Evolutionary conservation across 2,113 vertebrate species (phyloP).

Genomic region (Syrmaticus mikado): DNA sequence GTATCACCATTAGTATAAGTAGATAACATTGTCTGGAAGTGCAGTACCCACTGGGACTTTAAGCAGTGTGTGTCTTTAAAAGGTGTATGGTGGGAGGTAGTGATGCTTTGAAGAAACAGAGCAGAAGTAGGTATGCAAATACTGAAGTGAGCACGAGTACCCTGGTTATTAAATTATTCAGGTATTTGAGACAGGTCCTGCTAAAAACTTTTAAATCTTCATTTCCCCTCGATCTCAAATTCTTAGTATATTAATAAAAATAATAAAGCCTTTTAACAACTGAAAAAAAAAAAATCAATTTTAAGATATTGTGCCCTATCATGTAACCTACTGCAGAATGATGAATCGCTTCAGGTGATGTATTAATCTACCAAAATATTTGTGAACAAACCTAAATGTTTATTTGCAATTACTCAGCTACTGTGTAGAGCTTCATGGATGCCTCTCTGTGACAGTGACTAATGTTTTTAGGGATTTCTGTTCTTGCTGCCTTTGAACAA

Average conservation of each 20-base stretch:
- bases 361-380: not conserved
- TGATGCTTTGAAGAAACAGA: not conserved
- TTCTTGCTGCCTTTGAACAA: slow-evolving; percentile 39
- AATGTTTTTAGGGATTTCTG: not conserved
- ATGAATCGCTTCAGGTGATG: not conserved
- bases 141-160: not conserved
- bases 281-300: not conserved
- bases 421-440: not conserved
- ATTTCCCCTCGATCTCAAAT: not conserved
- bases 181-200: not conserved
- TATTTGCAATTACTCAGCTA: not conserved
- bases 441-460: not conserved
- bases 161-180: not conserved
- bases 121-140: no score
- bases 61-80: not conserved
- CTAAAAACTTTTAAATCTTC: no score
- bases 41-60: not conserved
- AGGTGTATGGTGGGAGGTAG: not conserved
- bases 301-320: not conserved
- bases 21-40: not conserved
- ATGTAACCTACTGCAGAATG: not conserved
- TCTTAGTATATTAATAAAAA: not conserved
- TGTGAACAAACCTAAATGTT: not conserved
- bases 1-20: not conserved
- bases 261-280: not conserved